Percentiles rank a stretch among this genome's conserved stretches.
Conservation (phyloP, 1,140 invertebrate genomes). For the Drosophila baimaii region DNA sequence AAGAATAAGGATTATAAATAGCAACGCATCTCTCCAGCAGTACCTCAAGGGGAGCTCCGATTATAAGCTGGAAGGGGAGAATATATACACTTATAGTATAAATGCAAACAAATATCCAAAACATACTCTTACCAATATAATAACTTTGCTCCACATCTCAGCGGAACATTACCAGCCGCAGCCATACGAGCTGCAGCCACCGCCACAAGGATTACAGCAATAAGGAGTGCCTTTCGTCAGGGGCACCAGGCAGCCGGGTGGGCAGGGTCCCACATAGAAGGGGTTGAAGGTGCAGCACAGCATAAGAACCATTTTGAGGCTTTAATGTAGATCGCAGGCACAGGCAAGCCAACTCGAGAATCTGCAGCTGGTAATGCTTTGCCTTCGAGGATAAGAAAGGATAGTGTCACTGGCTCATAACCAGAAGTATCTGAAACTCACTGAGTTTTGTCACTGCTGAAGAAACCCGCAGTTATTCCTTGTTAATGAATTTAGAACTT, state of each 20-base stretch:
- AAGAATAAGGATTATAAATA: slow-evolving; percentile 12
- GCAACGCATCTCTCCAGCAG: slow-evolving; percentile 38
- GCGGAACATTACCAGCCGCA: slow-evolving; percentile 28
- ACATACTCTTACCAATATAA: no score
- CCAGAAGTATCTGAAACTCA: background rate
- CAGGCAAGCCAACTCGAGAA: background rate
- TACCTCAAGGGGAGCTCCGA: background rate
- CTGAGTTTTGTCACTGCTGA: slow-evolving; percentile 14
- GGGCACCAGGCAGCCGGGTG: slow-evolving; percentile 30
- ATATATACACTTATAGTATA: no score
- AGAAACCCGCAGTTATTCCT: slow-evolving; percentile 42
- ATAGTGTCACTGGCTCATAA: no score
- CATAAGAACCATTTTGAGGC: slow-evolving; percentile 34
- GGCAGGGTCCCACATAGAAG: slow-evolving; percentile 55
- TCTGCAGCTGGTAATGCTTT: background rate
- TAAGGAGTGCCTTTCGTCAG: background rate
- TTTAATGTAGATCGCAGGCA: background rate
- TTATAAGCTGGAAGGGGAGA: background rate
- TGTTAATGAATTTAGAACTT: slow-evolving; percentile 28
- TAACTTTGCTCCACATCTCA: no score
- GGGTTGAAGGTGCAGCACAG: slow-evolving; percentile 45
- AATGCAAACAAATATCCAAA: background rate
- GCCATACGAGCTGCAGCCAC: slow-evolving; percentile 35
- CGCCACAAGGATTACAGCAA: slow-evolving; percentile 37
- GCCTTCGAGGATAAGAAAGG: background rate